A percentile compares a stretch with the other conserved stretches of the same genome.
These are phyloP conservation scores for Cinclus cinclus DNA, from an alignment of 2,113 vertebrate genomes.

Conservation along the genomic window DNA sequence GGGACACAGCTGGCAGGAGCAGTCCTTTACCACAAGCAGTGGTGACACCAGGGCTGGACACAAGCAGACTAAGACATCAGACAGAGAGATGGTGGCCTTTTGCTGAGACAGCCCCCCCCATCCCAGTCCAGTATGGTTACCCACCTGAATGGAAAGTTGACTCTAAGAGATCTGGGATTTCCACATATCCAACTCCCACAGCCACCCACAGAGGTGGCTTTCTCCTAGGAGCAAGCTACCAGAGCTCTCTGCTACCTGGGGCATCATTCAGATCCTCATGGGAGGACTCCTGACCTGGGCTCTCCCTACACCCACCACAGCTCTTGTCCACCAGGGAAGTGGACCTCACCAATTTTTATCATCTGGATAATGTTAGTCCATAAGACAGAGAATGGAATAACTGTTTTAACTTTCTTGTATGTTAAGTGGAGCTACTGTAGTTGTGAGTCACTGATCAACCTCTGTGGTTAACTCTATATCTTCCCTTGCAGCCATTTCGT, in stretches of 20 bases:
- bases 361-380: not conserved
- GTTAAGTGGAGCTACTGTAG: not conserved
- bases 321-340: not conserved
- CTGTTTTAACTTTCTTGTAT: not conserved
- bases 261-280: not conserved
- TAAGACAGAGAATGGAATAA: not conserved
- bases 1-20: not conserved
- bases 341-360: not conserved
- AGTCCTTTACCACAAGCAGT: rapidly evolving
- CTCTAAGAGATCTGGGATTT: not conserved
- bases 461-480: not conserved
- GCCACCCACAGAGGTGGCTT: not conserved
- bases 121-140: not conserved
- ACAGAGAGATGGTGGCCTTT: not conserved
- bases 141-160: not conserved
- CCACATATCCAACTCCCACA: not conserved
- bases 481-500: not conserved
- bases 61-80: not conserved
- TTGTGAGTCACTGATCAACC: not conserved
- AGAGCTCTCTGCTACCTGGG: not conserved
- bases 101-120: not conserved
- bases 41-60: not conserved
- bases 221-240: not conserved
- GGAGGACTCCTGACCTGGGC: not conserved
- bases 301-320: not conserved